These are phyloP conservation scores for Pipistrellus kuhlii DNA, from an alignment of 2,797 vertebrate species.

Conservation along the genomic window DNA sequence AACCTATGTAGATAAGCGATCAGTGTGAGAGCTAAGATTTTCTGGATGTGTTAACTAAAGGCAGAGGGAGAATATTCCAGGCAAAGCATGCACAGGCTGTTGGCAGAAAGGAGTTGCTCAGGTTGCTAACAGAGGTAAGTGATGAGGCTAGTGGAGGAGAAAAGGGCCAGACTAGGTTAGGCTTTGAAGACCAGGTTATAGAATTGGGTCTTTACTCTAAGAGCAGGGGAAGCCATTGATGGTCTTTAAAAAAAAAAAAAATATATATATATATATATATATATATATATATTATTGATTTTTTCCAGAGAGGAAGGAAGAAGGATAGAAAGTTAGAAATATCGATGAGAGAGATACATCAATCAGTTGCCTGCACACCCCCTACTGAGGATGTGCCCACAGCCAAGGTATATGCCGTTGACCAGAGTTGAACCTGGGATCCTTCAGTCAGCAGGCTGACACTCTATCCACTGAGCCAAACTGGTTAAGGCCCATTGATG, in stretches of 20 bases:
- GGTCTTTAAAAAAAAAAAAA: background rate
- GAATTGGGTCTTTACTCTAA: slow-evolving; percentile 5
- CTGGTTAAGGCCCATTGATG: background rate
- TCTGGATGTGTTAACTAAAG: background rate
- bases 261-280: too few relatives aligned
- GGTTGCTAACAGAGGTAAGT: background rate
- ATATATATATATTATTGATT: too few relatives aligned
- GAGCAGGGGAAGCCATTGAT: background rate
- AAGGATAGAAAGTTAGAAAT: too few relatives aligned
- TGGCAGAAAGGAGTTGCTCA: background rate
- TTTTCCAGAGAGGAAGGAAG: too few relatives aligned
- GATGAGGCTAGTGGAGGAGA: background rate
- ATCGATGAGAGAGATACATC: too few relatives aligned
- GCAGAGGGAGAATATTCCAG: background rate
- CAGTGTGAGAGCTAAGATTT: background rate
- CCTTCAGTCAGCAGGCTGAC: too few relatives aligned
- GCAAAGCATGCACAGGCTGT: background rate
- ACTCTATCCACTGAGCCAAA: too few relatives aligned
- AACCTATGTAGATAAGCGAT: background rate
- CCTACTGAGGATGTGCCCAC: too few relatives aligned
- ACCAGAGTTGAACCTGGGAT: too few relatives aligned
- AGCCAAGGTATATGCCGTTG: too few relatives aligned
- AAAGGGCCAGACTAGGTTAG: background rate
- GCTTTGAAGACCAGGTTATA: background rate
- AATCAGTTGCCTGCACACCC: too few relatives aligned